A percentile compares a stretch with the other conserved stretches of the same genome.
These are phyloP conservation scores for Panzeria rudis DNA, from an alignment of 2,888 invertebrate genomes.

Conservation along the genomic window DNA sequence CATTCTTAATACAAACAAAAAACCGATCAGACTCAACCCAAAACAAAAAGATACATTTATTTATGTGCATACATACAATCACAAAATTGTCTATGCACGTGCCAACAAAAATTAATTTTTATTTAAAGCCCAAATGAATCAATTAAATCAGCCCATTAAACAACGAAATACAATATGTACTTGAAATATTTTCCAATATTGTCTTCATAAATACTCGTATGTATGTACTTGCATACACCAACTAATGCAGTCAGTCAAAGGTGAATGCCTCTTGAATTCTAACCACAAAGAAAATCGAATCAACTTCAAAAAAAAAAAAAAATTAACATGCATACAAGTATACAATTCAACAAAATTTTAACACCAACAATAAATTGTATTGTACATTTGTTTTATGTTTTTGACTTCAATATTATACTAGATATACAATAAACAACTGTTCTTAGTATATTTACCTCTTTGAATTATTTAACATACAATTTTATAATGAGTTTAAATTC, in stretches of 20 bases:
- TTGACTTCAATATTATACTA: background rate
- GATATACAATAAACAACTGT: slow-evolving; percentile 14
- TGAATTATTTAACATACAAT: slow-evolving; percentile 1
- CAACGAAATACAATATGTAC: slow-evolving; percentile 12
- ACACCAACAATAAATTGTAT: slow-evolving; percentile 18
- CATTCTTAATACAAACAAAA: background rate
- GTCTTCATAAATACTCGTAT: background rate
- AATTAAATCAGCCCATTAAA: background rate
- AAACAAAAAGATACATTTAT: background rate
- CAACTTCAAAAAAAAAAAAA: background rate
- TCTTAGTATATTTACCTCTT: slow-evolving; percentile 16
- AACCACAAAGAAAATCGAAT: slow-evolving; percentile 19
- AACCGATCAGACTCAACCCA: slow-evolving; percentile 23
- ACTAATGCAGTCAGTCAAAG: slow-evolving; percentile 53
- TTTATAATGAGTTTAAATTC: slow-evolving; percentile 41
- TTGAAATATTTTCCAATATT: background rate
- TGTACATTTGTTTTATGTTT: slow-evolving; percentile 12
- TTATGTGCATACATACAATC: background rate
- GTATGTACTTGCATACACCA: no score
- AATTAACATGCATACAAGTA: background rate
- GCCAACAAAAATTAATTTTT: slow-evolving; percentile 17
- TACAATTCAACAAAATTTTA: slow-evolving; percentile 28
- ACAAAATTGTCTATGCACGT: slow-evolving; percentile 34
- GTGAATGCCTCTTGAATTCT: slow-evolving; percentile 62
- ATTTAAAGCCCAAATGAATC: background rate